Conservation (phyloP, 2,888 invertebrate genomes). For the Leucophenga montana region DNA sequence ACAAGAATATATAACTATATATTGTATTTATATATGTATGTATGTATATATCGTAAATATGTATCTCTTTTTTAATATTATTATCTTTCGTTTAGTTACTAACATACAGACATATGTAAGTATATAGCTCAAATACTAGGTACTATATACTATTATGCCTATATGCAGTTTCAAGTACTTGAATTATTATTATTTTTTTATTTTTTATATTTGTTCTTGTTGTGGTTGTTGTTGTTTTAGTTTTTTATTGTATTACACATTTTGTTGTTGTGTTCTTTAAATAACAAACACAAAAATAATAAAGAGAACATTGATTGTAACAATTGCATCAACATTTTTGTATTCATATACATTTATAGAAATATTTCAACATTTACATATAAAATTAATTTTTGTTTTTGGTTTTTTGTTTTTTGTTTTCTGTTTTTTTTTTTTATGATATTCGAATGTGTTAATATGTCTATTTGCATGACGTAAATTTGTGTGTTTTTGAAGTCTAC, state of each 20-base stretch:
- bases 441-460: no score
- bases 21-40: conserved; percentile 16
- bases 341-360: neutral
- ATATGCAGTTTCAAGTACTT: neutral
- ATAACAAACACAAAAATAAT: neutral
- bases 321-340: conserved; percentile 8
- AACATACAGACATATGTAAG: conserved; percentile 5
- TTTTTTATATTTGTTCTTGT: no score
- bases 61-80: conserved; percentile 1
- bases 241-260: conserved; percentile 1
- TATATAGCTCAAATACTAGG: neutral
- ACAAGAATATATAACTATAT: conserved; percentile 16
- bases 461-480: no score
- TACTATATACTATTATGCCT: neutral
- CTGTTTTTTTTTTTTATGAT: no score
- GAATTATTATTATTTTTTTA: neutral
- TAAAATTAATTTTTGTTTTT: no score
- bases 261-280: neutral
- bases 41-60: conserved; percentile 2
- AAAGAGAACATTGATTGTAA: conserved; percentile 20
- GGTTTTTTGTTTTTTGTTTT: no score
- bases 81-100: conserved; percentile 17
- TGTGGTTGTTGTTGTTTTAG: neutral
- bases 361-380: neutral
- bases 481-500: no score